Evolutionary conservation across 2,888 invertebrate genomes (phyloP).

Genomic region (Tridacna crocea): DNA sequence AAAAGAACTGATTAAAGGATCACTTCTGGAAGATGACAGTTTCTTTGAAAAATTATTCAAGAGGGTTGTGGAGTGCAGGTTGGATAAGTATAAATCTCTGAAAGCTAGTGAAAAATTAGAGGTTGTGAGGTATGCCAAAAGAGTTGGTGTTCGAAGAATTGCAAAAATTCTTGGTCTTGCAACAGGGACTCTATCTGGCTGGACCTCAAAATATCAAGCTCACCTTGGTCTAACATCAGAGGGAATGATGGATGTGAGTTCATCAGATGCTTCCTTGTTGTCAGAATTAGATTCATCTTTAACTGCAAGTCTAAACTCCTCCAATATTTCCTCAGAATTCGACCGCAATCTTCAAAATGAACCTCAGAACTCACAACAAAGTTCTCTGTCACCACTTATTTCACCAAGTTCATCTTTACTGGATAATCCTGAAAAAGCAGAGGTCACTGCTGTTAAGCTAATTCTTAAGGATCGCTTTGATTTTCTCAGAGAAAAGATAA

Average conservation of each 20-base stretch:
- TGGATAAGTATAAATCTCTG: slow-evolving; percentile 57
- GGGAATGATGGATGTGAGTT: not conserved
- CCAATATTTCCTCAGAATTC: too few relatives aligned
- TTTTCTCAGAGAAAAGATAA: slow-evolving; percentile 44
- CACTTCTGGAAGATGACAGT: slow-evolving; percentile 43
- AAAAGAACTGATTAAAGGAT: slow-evolving; percentile 40
- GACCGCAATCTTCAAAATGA: not conserved
- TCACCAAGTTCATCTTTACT: slow-evolving; percentile 27
- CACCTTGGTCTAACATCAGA: slow-evolving; percentile 35
- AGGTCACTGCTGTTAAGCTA: slow-evolving; percentile 55
- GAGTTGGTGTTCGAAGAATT: slow-evolving; percentile 53
- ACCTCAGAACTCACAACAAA: not conserved
- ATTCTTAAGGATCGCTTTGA: slow-evolving; percentile 53
- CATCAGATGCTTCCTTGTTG: not conserved
- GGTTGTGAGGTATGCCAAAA: slow-evolving; percentile 54
- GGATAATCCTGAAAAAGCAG: slow-evolving; percentile 49
- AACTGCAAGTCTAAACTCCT: not conserved
- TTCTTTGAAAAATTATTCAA: slow-evolving; percentile 52
- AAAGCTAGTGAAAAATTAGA: slow-evolving; percentile 60
- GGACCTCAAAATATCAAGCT: slow-evolving; percentile 56
- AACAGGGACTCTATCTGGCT: slow-evolving; percentile 60
- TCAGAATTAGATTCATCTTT: slow-evolving; percentile 16
- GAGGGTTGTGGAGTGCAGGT: slow-evolving; percentile 44
- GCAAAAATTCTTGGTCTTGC: slow-evolving; percentile 60
- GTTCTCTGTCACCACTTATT: not conserved